Evolutionary conservation across 2,113 vertebrate species (phyloP), one percentile per base, ranked within the genome.

Genomic region (Lasiurus cinereus): DNA sequence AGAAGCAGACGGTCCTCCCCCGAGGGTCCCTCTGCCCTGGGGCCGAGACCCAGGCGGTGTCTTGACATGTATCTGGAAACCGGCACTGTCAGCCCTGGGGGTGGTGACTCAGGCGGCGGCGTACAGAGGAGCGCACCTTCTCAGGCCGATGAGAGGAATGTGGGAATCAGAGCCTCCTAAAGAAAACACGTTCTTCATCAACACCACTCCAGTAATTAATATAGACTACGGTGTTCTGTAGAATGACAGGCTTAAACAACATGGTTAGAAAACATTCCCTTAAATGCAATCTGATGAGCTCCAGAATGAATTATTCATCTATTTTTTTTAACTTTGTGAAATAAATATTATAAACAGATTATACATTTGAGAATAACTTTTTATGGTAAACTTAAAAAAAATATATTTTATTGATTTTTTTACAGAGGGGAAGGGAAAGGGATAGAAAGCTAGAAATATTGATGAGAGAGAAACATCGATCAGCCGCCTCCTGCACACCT

Each of bases 221-320:
- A 64, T 50, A 77, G 88, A 83, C 84, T n/a, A 83, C 46, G 6
- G 4, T 89, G 36, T 83, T 86, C 72, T 12, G n/a, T 66, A 86
- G 59, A n/a, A 78, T 52, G 66, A 14, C 66, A 69, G 90, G 19
- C 29, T 84, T 83, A 29, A 88, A 52, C 2, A 83, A 74, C 86
- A 86, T 92, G 10, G 11, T 92, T 89, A 67, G 36, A 92, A 70
- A 95, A 80, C 56, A 27, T 95, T 91, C 93, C 67, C 54, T 94
- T 31, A 93, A 90, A 36, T 92, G 93, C 1, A 90, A 0, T 64
- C 10, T 94, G 29, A 36, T 77, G n/a, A 83, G 83, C 14, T 89
- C 24, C 10, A 87, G 83, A 91, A 76, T 33, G 88, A 85, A 43
- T 92, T 92, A 36, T 78, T 82, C 94, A 69, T 27, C 69, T 93